Evolutionary conservation across 2,888 invertebrate genomes (phyloP).

Genomic region (Polyommatus iphigenia): DNA sequence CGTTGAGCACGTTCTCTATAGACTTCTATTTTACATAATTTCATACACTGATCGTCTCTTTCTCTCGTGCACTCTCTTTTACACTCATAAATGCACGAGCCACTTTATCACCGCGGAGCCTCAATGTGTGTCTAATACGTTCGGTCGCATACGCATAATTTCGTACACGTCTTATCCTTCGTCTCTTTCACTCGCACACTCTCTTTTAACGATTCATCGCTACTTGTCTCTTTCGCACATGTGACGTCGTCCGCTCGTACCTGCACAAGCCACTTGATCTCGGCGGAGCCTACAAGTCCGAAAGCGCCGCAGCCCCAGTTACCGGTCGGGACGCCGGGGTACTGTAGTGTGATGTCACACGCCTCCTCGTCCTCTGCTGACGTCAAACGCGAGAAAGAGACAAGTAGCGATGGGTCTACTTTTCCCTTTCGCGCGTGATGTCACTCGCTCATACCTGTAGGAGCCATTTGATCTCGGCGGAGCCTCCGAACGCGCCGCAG

Average conservation of each 20-base stretch:
- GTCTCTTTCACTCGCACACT: slow-evolving; percentile 80
- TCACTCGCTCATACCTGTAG: slow-evolving; percentile 75
- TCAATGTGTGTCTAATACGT: too few relatives aligned
- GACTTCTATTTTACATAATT: too few relatives aligned
- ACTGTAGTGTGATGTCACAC: slow-evolving; percentile 47
- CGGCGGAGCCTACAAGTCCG: slow-evolving; percentile 82
- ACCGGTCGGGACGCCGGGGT: slow-evolving; percentile 90
- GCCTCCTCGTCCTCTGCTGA: slow-evolving; percentile 35
- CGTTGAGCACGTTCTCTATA: too few relatives aligned
- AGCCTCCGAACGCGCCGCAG: slow-evolving; percentile 92
- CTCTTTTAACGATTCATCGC: too few relatives aligned
- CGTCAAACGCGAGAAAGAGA: too few relatives aligned
- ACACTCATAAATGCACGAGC: slow-evolving; percentile 80
- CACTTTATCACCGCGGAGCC: slow-evolving; percentile 87
- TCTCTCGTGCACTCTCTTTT: slow-evolving; percentile 30
- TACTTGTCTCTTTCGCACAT: slow-evolving; percentile 55
- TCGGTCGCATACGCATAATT: too few relatives aligned
- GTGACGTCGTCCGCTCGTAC: slow-evolving; percentile 33
- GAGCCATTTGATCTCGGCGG: slow-evolving; percentile 85
- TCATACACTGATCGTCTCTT: too few relatives aligned
- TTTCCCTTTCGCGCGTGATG: slow-evolving; percentile 31
- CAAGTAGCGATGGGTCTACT: too few relatives aligned
- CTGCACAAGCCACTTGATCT: slow-evolving; percentile 88
- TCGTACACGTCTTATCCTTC: too few relatives aligned
- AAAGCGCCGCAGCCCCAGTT: slow-evolving; percentile 98